Evolutionary conservation across 1,140 invertebrate genomes (phyloP), one percentile per base, ranked within the genome.

Genomic region (Thaumatotibia leucotreta): DNA sequence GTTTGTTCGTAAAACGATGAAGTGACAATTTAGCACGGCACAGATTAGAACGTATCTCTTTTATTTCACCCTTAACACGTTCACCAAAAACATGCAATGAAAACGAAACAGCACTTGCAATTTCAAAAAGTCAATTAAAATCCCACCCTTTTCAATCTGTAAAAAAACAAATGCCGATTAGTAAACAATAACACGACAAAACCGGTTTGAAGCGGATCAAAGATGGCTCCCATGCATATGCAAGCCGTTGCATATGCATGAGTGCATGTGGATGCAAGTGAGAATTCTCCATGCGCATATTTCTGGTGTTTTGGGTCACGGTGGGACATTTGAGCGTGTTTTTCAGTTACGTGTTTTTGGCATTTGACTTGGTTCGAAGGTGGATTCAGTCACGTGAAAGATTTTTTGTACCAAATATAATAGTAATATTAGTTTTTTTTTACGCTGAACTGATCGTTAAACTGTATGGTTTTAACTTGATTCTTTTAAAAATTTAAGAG

Each of bases 201-300:
- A 58, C 23, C 24, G 52, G 52, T 58, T 58, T 14, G 23, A 27
- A 58, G 52, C 52, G 27, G 52, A 58, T 58, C 52, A 58, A 58
- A 50, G 61, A 23, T 32, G 32, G 50, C 64, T 49, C 22, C 54
- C 61, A 61, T 72, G 66, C 67, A 68, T 68, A 66, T 64, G 31
- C 63, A 54, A 4, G 50, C 20, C 10, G n/a, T 10, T 58, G 52
- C 52, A 58, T 58, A 58, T 58, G 24, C 52, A 58, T 58, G 50
- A 23, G 49, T 23, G 50, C 22, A 27, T 27, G 22, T n/a, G 24
- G 24, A 31, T 20, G 52, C 24, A 58, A 27, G 23, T 58, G 52
- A 58, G 52, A 58, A 58, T 58, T 58, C 24, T 6, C 17, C 24
- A 58, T 58, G 52, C 23, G 24, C 50, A 52, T 27, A 14, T 58